Percentiles rank a stretch among this genome's conserved stretches.
These are phyloP conservation scores for Oscheius sp. DNA, from an alignment of 2,888 invertebrate species.

Conservation along the genomic window DNA sequence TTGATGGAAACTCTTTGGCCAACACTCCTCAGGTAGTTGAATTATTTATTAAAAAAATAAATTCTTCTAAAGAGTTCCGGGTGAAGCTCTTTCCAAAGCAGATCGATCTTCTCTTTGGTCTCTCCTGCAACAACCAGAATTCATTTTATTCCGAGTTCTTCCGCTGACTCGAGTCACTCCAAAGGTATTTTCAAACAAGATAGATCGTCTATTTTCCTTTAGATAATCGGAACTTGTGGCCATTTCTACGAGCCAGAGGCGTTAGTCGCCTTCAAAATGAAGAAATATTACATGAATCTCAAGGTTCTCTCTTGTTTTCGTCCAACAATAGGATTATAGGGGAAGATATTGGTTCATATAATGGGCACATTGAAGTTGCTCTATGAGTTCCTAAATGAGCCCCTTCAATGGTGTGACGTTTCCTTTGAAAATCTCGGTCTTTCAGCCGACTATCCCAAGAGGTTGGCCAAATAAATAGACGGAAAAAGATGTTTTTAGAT, in stretches of 20 bases:
- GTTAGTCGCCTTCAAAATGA: conserved; percentile 68
- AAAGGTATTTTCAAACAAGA: conserved; percentile 41
- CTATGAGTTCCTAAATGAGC: conserved; percentile 71
- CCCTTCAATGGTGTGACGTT: conserved; percentile 73
- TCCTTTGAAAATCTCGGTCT: conserved; percentile 71
- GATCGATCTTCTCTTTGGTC: conserved; percentile 67
- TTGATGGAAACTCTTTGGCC: conserved; percentile 67
- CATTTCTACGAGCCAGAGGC: conserved; percentile 72
- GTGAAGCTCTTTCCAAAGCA: conserved; percentile 50
- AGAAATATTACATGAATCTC: conserved; percentile 69
- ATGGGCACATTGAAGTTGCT: conserved; percentile 71
- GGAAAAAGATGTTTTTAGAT: conserved; percentile 52
- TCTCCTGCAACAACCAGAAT: conserved; percentile 68
- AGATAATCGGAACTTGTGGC: conserved; percentile 72
- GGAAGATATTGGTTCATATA: conserved; percentile 70
- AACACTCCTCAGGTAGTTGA: conserved; percentile 36
- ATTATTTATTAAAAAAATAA: not conserved
- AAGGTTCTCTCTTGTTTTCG: conserved; percentile 39
- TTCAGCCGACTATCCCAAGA: conserved; percentile 67
- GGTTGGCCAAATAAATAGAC: conserved; percentile 37
- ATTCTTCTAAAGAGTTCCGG: conserved; percentile 38
- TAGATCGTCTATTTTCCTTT: conserved; percentile 10
- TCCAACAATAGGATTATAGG: conserved; percentile 34
- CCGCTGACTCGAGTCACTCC: conserved; percentile 67
- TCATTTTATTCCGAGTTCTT: conserved; percentile 63